Conservation (phyloP, 2,888 invertebrate genomes). For the Lamellibrachia columna region DNA sequence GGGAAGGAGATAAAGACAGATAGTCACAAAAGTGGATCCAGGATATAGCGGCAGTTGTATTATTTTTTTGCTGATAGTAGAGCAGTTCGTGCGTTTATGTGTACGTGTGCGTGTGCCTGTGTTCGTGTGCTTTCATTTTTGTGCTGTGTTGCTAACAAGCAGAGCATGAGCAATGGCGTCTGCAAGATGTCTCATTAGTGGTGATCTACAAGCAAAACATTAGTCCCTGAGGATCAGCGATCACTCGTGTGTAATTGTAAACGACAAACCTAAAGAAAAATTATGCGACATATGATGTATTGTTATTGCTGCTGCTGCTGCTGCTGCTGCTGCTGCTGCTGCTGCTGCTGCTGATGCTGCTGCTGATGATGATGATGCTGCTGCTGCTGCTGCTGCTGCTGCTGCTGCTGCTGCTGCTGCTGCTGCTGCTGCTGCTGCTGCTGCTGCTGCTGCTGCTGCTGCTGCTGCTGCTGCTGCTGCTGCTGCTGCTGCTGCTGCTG, state of each 20-base stretch:
- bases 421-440: slow-evolving; percentile 20
- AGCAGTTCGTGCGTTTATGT: too few species aligned
- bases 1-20: too few species aligned
- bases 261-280: not conserved
- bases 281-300: not conserved
- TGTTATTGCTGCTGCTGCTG: not conserved
- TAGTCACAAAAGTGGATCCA: too few species aligned
- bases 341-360: too few species aligned
- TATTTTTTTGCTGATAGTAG: too few species aligned
- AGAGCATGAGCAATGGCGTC: not conserved
- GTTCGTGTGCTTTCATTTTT: not conserved
- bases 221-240: not conserved
- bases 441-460: too few species aligned
- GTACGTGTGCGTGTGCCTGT: not conserved
- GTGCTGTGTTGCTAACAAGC: not conserved
- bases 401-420: not conserved
- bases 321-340: not conserved
- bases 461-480: slow-evolving; percentile 13
- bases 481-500: slow-evolving; percentile 1
- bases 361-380: too few species aligned
- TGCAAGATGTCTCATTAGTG: not conserved
- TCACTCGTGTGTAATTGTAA: not conserved
- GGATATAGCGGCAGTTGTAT: too few species aligned
- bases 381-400: not conserved
- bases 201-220: not conserved